phyloP scores from a whole-genome alignment of 1,140 invertebrate species.

The Drosophila jambulina region DNA sequence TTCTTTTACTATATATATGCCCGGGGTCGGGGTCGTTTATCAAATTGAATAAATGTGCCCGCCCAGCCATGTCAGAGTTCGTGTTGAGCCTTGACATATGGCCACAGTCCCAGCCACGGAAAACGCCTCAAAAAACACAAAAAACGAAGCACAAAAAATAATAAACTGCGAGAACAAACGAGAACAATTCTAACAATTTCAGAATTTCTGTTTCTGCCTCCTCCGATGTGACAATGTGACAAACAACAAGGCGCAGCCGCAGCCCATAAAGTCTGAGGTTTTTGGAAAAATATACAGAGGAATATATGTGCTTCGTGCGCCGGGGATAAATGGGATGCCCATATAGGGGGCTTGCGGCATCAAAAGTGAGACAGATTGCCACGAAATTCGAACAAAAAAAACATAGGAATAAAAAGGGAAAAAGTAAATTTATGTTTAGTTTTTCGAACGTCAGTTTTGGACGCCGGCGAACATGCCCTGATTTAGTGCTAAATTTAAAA shows the following conservation, averaged over 20 bases:
- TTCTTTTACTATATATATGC: slow-evolving; percentile 37
- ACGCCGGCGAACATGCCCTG: slow-evolving; percentile 72
- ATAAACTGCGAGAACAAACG: slow-evolving; percentile 33
- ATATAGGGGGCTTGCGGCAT: slow-evolving; percentile 44
- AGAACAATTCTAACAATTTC: slow-evolving; percentile 63
- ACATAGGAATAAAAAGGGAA: slow-evolving; percentile 48
- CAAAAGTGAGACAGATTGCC: slow-evolving; percentile 56
- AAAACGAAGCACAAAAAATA: slow-evolving; percentile 29
- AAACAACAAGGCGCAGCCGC: slow-evolving; percentile 66
- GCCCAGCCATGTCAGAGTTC: slow-evolving; percentile 68
- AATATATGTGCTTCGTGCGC: slow-evolving; percentile 7
- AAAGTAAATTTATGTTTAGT: slow-evolving; percentile 77
- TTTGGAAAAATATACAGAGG: slow-evolving; percentile 33
- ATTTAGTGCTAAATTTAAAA: slow-evolving; percentile 84
- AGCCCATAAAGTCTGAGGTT: slow-evolving; percentile 68
- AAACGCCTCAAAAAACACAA: slow-evolving; percentile 28
- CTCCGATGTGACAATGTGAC: slow-evolving; percentile 68
- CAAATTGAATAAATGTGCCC: slow-evolving; percentile 71
- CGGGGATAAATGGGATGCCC: slow-evolving; percentile 27
- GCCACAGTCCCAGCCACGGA: slow-evolving; percentile 65
- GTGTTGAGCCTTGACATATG: slow-evolving; percentile 64
- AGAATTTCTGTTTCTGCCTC: slow-evolving; percentile 58
- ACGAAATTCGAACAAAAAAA: slow-evolving; percentile 13
- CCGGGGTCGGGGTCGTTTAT: slow-evolving; percentile 45
- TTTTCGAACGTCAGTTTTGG: slow-evolving; percentile 63